These are phyloP conservation scores for Characodon lateralis DNA, from an alignment of 2,797 vertebrate species.

Conservation along the genomic window DNA sequence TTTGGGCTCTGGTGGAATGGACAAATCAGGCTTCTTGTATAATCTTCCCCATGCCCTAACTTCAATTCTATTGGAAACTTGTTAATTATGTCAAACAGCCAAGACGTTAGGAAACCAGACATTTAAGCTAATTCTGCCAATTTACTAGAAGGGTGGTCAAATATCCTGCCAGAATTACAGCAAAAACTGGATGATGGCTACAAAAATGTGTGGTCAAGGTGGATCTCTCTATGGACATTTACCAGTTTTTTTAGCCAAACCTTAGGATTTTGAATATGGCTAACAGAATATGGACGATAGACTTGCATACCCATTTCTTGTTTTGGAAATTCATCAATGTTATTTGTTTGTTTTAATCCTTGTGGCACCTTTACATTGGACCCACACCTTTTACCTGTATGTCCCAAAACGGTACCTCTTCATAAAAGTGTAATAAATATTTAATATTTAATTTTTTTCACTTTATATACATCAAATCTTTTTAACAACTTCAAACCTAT, in stretches of 20 bases:
- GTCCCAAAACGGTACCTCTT: too few relatives aligned
- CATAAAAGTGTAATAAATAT: too few relatives aligned
- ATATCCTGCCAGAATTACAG: neutral
- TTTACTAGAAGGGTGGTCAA: neutral
- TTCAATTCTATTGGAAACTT: neutral
- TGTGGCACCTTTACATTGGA: too few relatives aligned
- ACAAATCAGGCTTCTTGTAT: neutral
- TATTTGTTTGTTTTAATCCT: neutral
- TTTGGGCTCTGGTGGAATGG: neutral
- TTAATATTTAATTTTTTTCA: too few relatives aligned
- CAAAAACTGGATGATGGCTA: too few relatives aligned
- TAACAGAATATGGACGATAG: too few relatives aligned
- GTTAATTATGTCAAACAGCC: neutral
- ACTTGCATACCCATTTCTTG: too few relatives aligned
- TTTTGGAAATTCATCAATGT: neutral
- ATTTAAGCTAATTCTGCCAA: neutral
- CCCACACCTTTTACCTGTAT: too few relatives aligned
- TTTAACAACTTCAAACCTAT: too few relatives aligned
- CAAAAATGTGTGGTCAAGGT: too few relatives aligned
- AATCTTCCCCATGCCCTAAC: neutral
- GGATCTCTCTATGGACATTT: too few relatives aligned
- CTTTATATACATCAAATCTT: too few relatives aligned
- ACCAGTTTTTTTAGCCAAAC: neutral
- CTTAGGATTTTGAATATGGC: neutral
- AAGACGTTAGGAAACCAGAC: neutral